Base-by-base conservation (phyloP, 1,140 invertebrate genomes). In the Hesperophylax magnus region DNA sequence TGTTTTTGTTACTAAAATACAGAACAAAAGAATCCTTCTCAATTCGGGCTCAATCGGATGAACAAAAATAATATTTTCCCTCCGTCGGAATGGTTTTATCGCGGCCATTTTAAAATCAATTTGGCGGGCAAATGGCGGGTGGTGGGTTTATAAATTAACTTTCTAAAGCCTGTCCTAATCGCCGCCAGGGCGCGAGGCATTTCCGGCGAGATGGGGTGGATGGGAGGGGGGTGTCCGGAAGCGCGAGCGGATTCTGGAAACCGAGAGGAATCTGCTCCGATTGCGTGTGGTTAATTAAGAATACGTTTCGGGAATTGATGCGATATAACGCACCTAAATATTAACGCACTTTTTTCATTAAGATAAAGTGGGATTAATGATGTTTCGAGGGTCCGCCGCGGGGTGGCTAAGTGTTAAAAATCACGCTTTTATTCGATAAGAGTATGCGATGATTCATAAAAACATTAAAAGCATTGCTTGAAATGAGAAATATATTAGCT, bases 51-150 rank as follows among this genome's bases (percentile, higher is more conserved):
- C 56, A 27, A 61, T 47, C 31, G 75, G 27, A n/a, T 17, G 56
- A 39, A 34, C 54, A 39, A 63, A 77, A 47, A 75, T 56, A 61
- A n/a, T 60, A 77, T 47, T 47, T 47, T 61, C 54, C 39, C 31
- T 11, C 75, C 56, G 20, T 14, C n/a, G 11, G 18, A 63, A 60
- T 34, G 54, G 77, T 27, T 27, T 79, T 79, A 79, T 71, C 61
- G 77, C 61, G 63, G 77, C 77, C 77, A 71, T 79, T 79, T 79
- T 79, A 79, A 79, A 79, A 79, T 79, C 77, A 79, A 79, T 79
- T 79, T 79, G 65, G 63, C 63, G 56, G 20, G 47, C 47, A 79
- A 79, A 65, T 34, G 67, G 47, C 63, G 39, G 47, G 34, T n/a
- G 47, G 53, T 52, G 63, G 77, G 58, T 75, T 67, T 63, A 78